phyloP scores from a whole-genome alignment of 2,797 vertebrate species.

The Syngnathus rostellatus region DNA sequence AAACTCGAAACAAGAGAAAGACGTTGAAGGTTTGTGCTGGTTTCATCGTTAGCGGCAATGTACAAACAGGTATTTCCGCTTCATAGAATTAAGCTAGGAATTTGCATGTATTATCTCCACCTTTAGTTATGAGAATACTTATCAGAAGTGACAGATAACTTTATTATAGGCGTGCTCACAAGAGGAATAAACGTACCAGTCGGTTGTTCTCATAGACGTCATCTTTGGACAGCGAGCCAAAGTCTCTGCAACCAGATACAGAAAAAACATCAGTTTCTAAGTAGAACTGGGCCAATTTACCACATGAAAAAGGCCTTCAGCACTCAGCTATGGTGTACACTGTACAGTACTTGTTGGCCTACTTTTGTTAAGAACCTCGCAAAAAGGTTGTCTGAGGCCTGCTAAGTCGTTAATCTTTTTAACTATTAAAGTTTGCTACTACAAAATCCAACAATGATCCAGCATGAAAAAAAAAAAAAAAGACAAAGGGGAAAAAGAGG shows the following conservation, averaged over 20 bases:
- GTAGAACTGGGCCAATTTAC: background rate
- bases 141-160: background rate
- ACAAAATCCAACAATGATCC: constrained; percentile 12
- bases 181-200: constrained; percentile 75
- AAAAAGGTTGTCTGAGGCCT: constrained; percentile 12
- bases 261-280: background rate
- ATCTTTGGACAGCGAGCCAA: constrained; percentile 88
- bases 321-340: background rate
- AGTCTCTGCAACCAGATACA: constrained; percentile 74
- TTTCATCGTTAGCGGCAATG: constrained; percentile 16
- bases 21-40: constrained; percentile 1
- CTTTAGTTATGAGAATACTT: too few species aligned
- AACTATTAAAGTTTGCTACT: constrained; percentile 8
- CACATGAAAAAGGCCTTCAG: background rate
- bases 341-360: constrained; percentile 15
- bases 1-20: constrained; percentile 24
- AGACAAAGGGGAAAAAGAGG: constrained; percentile 17
- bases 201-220: constrained; percentile 93
- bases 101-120: too few species aligned
- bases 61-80: background rate
- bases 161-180: constrained; percentile 8
- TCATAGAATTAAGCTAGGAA: too few species aligned
- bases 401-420: constrained; percentile 8
- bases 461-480: background rate
- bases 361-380: constrained; percentile 32